Evolutionary conservation across 92 coral and sea anemone species (phyloP), one percentile per base, ranked within the genome.

Genomic region (Pocillopora meandrina): DNA sequence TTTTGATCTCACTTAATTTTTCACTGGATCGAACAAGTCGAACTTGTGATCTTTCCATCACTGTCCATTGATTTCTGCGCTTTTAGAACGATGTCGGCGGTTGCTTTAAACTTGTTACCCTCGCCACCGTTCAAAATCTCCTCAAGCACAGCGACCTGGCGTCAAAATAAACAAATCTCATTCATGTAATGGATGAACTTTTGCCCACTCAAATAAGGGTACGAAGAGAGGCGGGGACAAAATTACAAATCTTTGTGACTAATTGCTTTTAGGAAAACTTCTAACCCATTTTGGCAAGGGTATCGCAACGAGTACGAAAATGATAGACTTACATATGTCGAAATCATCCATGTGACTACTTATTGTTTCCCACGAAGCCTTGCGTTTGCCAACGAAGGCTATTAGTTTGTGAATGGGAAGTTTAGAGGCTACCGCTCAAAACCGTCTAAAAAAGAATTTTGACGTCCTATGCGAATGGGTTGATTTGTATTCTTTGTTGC

Each of bases 61-160:
- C 60, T 47, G 69, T 65, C 66, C 7, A 84, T 84, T 9, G 93
- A 90, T 58, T 89, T 93, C 77, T 86, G 88, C 16, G 93, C 80
- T 80, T 87, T 88, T 31, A 91, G 77, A n/a, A 93, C 86, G 33
- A 92, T 86, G 21, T 82, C 80, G 13, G 97, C 90, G 56, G 92
- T 90, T 20, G 97, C 97, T 55, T 93, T 93, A 63, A 93, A 91
- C 78, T 91, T 93, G 77, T 91, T 88, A 15, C 97, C 97, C 12
- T 84, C 86, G 8, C 96, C 96, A 12, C 97, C 92, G 72, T 81
- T 91, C 42, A 93, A 85, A 49, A 91, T 86, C 61, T 83, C 91
- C 60, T 93, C 97, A 61, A 93, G 9, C 12, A 78, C 77, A 14
- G 90, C 86, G 75, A 93, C 85, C 97, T 93, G 78, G 21, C 60